Conservation (phyloP, 1,140 invertebrate species). For the Psix sp. region DNA sequence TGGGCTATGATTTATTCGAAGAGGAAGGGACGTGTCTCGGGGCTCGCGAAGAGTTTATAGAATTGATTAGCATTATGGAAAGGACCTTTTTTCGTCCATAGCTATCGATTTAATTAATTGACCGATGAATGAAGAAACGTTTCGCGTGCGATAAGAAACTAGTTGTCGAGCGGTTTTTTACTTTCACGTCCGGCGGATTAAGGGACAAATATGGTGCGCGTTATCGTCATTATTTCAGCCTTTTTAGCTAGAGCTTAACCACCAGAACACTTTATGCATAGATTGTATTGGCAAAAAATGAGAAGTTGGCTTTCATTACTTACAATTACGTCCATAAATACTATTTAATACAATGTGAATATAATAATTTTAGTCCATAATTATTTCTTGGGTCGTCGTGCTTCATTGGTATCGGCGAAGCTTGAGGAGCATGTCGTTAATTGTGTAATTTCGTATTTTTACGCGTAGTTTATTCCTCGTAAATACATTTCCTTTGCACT, state of each 20-base stretch:
- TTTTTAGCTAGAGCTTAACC: constrained; percentile 15
- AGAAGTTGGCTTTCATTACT: no score
- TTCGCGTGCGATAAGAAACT: constrained; percentile 41
- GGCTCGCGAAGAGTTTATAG: constrained; percentile 43
- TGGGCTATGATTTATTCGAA: constrained; percentile 32
- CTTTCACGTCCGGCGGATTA: constrained; percentile 8
- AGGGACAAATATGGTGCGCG: constrained; percentile 25
- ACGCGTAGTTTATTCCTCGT: no score
- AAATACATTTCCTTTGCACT: no score
- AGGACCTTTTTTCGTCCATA: constrained; percentile 12
- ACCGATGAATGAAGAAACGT: constrained; percentile 47
- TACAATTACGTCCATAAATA: no score
- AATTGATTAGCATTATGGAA: constrained; percentile 48
- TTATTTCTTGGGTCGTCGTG: no score
- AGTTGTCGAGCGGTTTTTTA: constrained; percentile 19
- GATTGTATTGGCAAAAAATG: no score
- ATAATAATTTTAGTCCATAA: no score
- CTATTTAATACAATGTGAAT: no score
- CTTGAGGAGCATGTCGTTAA: no score
- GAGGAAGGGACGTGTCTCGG: constrained; percentile 22
- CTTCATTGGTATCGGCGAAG: no score
- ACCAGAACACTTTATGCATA: no score
- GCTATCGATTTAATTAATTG: constrained; percentile 51
- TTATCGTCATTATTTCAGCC: constrained; percentile 44
- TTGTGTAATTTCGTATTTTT: no score